phyloP scores from a whole-genome alignment of 2,113 vertebrate genomes.

The Tonatia bakeri region DNA sequence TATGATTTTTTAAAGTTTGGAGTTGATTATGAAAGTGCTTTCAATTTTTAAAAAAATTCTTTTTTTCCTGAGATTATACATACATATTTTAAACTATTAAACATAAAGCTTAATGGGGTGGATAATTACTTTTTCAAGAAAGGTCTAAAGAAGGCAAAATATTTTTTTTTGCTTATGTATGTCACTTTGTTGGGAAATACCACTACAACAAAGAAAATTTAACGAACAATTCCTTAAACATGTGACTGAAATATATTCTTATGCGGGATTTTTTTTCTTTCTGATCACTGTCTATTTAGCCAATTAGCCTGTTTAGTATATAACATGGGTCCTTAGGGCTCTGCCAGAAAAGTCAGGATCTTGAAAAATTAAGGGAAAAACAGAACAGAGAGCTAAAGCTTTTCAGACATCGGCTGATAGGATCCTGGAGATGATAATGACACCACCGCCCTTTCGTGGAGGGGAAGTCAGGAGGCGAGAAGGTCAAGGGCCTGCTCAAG shows the following conservation, averaged over 20 bases:
- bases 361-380: neutral
- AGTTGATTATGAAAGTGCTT: slow-evolving; percentile 72
- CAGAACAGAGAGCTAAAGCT: neutral
- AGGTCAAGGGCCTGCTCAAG: neutral
- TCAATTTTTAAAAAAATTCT: slow-evolving; percentile 62
- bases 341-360: neutral
- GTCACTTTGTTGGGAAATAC: neutral
- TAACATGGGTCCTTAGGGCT: neutral
- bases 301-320: neutral
- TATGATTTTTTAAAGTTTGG: slow-evolving; percentile 68
- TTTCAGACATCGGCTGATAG: neutral
- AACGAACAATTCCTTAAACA: neutral
- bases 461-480: neutral
- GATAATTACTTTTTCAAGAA: neutral
- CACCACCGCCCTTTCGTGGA: fast-evolving
- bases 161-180: neutral
- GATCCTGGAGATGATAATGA: fast-evolving
- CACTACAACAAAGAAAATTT: neutral
- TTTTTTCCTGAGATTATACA: slow-evolving; percentile 57
- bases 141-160: neutral
- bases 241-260: neutral
- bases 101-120: slow-evolving; percentile 10
- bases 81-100: slow-evolving; percentile 47
- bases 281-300: neutral
- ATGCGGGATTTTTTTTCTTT: no score